phyloP scores from a whole-genome alignment of 2,797 vertebrate genomes.

The Falco berigora region DNA sequence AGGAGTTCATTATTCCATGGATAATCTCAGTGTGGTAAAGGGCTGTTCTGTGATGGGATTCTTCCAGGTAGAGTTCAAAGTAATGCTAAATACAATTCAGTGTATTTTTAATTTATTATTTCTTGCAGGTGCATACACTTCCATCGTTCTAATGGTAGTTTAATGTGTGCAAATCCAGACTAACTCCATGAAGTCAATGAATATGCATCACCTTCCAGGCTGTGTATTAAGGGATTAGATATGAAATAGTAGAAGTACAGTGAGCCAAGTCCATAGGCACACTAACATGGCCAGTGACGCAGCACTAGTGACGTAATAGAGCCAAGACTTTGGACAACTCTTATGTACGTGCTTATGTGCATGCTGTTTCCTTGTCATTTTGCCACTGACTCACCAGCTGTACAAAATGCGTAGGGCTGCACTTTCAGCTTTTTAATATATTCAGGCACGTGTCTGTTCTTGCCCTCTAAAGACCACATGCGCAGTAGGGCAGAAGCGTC shows the following conservation, averaged over 20 bases:
- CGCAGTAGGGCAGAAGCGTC: not conserved
- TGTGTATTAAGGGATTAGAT: not conserved
- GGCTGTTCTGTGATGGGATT: not conserved
- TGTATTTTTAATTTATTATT: not conserved
- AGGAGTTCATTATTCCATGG: not conserved
- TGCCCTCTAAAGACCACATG: not conserved
- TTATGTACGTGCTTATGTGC: not conserved
- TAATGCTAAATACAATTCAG: not conserved
- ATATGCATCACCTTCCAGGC: not conserved
- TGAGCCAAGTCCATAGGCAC: not conserved
- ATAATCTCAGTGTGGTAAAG: not conserved
- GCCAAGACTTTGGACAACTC: not conserved
- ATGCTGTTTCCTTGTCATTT: not conserved
- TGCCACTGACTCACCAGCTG: not conserved
- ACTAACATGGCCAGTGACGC: not conserved
- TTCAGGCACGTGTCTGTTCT: not conserved
- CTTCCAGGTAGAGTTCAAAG: slow-evolving; percentile 3
- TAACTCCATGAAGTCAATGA: not conserved
- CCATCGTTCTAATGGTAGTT: not conserved
- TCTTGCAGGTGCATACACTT: not conserved
- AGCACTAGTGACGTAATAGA: not conserved
- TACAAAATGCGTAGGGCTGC: not conserved
- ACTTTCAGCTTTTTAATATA: not conserved
- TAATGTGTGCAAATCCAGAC: not conserved
- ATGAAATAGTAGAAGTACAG: not conserved